A percentile compares a stretch with the other conserved stretches of the same genome.
phyloP scores from a whole-genome alignment of 2,113 vertebrate genomes.

The Pseudonaja textilis region DNA sequence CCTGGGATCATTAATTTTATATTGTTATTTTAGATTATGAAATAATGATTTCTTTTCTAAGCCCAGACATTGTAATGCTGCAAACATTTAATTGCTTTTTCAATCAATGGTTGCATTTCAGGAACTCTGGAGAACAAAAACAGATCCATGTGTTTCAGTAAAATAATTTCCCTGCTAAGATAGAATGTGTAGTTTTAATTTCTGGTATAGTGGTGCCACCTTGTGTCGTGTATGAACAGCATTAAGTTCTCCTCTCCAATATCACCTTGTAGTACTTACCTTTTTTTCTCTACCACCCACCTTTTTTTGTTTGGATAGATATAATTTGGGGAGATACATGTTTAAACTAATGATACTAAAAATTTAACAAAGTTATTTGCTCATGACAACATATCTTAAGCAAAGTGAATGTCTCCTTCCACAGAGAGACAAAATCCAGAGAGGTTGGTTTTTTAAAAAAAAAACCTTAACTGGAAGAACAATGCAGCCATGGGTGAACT shows the following conservation, averaged over 20 bases:
- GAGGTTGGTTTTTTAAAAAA: neutral
- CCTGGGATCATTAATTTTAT: neutral
- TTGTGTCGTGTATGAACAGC: slow-evolving; percentile 7
- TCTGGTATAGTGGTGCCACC: slow-evolving; percentile 3
- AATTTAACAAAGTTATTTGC: neutral
- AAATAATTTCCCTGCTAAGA: neutral
- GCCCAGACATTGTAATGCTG: slow-evolving; percentile 31
- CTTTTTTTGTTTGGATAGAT: neutral
- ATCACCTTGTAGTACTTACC: too few species aligned
- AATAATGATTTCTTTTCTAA: neutral
- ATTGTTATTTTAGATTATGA: neutral
- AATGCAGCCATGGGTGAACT: neutral
- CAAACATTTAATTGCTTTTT: slow-evolving; percentile 20
- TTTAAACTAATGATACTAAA: neutral
- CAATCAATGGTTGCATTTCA: slow-evolving; percentile 3
- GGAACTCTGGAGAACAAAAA: neutral
- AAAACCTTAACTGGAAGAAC: neutral
- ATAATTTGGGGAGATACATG: neutral
- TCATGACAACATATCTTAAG: neutral
- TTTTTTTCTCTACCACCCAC: neutral
- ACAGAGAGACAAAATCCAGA: neutral
- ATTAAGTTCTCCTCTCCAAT: neutral
- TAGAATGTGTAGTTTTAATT: neutral
- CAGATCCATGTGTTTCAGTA: neutral
- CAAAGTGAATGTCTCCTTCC: neutral